Conservation (phyloP, 1,140 invertebrate species). For the silkworm (Bombyx mori) region DNA sequence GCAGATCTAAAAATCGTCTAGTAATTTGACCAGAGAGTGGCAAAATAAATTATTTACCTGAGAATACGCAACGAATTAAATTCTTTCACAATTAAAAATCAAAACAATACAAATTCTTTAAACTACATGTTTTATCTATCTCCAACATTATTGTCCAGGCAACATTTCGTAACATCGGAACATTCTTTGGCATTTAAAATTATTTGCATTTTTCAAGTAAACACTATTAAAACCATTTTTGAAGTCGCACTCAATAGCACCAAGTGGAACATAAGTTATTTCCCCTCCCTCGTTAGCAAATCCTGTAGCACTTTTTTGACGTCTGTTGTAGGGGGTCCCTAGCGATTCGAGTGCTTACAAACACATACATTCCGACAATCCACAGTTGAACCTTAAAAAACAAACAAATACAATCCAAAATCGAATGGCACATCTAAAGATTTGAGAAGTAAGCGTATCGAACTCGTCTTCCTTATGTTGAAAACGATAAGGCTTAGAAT, state of each 20-base stretch:
- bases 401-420: constrained; percentile 24
- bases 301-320: constrained; percentile 55
- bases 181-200: no score
- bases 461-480: constrained; percentile 15
- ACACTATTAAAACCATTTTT: no score
- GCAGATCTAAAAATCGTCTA: no score
- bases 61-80: no score
- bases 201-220: no score
- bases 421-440: constrained; percentile 15
- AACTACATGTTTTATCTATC: no score
- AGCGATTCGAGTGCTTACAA: constrained; percentile 36
- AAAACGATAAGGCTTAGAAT: constrained; percentile 26
- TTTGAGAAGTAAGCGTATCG: constrained; percentile 4
- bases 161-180: no score
- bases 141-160: no score
- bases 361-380: constrained; percentile 24
- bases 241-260: constrained; percentile 9
- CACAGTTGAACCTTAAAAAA: constrained; percentile 23
- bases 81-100: no score
- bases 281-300: constrained; percentile 56
- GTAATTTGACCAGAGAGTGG: no score
- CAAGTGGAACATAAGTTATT: constrained; percentile 43
- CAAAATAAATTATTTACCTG: no score
- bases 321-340: constrained; percentile 51
- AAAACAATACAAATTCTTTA: no score